Percentiles rank a stretch among this genome's conserved stretches.
Conservation (phyloP, 92 coral and sea anemone species). For the Muricea muricata region DNA sequence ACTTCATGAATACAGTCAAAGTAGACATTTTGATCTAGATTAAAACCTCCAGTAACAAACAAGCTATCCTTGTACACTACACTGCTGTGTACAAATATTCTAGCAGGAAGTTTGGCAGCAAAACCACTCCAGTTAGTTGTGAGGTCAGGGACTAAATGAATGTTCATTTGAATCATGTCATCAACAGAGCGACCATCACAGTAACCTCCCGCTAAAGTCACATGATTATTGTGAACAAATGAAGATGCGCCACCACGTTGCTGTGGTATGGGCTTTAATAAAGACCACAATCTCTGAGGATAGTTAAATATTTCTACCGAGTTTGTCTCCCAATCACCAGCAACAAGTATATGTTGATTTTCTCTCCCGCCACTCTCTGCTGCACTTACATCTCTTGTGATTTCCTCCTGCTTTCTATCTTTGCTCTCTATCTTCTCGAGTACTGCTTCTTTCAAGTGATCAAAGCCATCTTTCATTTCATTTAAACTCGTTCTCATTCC, state of each 20-base stretch:
- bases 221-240: slow-evolving; percentile 13
- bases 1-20: neutral
- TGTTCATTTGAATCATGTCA: neutral
- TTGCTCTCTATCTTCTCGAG: neutral
- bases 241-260: neutral
- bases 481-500: neutral
- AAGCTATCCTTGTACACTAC: slow-evolving; percentile 7
- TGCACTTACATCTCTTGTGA: neutral
- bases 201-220: neutral
- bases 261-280: neutral
- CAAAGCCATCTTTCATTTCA: neutral
- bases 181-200: neutral
- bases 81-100: neutral
- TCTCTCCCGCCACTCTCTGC: neutral
- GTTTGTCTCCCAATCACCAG: neutral
- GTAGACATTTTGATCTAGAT: neutral
- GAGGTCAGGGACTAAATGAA: neutral
- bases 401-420: neutral
- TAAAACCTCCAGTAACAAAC: neutral
- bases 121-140: neutral
- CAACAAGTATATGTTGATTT: neutral
- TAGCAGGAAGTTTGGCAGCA: neutral
- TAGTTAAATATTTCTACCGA: neutral
- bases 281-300: neutral
- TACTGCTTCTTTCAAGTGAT: neutral